These are phyloP conservation scores for honey bee (Apis mellifera) DNA, from an alignment of 1,140 invertebrate species.

Conservation along the genomic window DNA sequence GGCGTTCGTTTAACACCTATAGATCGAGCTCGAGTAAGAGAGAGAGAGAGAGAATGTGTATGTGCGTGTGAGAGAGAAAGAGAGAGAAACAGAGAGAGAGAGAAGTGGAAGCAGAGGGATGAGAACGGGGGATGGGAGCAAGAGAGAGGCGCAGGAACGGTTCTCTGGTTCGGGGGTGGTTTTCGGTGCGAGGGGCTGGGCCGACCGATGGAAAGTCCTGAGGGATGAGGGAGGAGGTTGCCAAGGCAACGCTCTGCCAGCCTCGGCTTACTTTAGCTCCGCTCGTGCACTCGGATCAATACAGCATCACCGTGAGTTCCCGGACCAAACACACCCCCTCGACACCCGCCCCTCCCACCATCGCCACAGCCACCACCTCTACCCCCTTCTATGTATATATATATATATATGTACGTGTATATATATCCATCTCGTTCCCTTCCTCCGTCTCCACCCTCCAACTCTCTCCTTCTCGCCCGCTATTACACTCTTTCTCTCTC, in stretches of 20 bases:
- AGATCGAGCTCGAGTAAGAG: slow-evolving; percentile 47
- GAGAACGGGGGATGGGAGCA: slow-evolving; percentile 9
- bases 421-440: background rate
- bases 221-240: slow-evolving; percentile 81
- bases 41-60: background rate
- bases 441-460: background rate
- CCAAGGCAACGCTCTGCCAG: slow-evolving; percentile 81
- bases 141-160: slow-evolving; percentile 44
- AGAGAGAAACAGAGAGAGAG: background rate
- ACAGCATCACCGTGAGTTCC: slow-evolving; percentile 79
- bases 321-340: slow-evolving; percentile 78
- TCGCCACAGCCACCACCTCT: slow-evolving; percentile 1
- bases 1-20: slow-evolving; percentile 58
- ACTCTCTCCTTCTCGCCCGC: slow-evolving; percentile 2
- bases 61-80: background rate
- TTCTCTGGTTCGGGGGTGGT: slow-evolving; percentile 60
- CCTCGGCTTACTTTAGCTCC: slow-evolving; percentile 79
- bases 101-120: slow-evolving; percentile 16
- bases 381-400: background rate
- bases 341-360: slow-evolving; percentile 26
- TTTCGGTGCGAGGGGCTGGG: slow-evolving; percentile 63
- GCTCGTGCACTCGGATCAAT: slow-evolving; percentile 77
- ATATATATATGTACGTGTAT: too few relatives aligned
- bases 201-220: slow-evolving; percentile 65
- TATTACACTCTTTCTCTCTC: slow-evolving; percentile 33